These are phyloP conservation scores for Prunella fulvescens DNA, from an alignment of 2,113 vertebrate genomes.

Conservation along the genomic window DNA sequence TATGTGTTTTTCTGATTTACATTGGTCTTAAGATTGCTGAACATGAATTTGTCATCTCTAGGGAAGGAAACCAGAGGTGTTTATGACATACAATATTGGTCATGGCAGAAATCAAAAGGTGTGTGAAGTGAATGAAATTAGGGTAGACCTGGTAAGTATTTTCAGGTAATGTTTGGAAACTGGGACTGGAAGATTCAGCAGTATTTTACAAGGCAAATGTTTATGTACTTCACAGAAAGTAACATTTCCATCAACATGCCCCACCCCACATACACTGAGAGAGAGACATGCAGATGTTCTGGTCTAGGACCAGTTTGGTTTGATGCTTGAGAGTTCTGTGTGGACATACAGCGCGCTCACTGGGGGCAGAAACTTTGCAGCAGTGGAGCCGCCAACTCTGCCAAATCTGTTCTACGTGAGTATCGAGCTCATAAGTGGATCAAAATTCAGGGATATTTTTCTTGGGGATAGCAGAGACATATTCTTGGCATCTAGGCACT, in stretches of 20 bases:
- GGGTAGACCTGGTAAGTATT: not conserved
- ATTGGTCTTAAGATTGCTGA: not conserved
- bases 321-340: not conserved
- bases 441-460: slow-evolving; percentile 43
- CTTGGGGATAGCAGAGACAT: slow-evolving; percentile 4
- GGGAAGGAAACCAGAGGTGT: not conserved
- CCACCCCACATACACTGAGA: not conserved
- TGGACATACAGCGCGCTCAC: not conserved
- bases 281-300: not conserved
- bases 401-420: not conserved
- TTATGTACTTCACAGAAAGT: not conserved
- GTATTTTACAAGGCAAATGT: not conserved
- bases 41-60: not conserved
- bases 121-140: not conserved
- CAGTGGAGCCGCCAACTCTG: not conserved
- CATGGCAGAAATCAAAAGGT: not conserved
- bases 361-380: not conserved
- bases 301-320: not conserved
- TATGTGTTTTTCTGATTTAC: not conserved
- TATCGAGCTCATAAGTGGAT: not conserved
- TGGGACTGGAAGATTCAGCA: not conserved
- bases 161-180: not conserved
- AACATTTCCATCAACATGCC: not conserved
- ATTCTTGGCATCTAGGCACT: slow-evolving; percentile 27
- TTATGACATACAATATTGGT: not conserved